Evolutionary conservation across 1,140 invertebrate genomes (phyloP), one percentile per base, ranked within the genome.

Genomic region (Ectropis grisescens): DNA sequence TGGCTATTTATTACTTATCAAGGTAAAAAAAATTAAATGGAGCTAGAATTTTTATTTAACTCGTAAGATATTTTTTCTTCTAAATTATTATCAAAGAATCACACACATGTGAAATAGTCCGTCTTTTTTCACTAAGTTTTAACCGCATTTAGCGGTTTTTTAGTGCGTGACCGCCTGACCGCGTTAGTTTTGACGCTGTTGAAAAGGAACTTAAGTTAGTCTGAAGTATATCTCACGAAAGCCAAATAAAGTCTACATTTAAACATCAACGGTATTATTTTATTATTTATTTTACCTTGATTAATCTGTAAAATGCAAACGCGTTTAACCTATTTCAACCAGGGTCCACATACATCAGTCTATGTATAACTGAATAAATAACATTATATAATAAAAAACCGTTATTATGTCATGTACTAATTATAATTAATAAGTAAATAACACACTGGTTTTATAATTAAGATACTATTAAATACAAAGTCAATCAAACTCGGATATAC

Each of bases 391-490:
- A 13, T 23, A 28, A 29, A 36, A 15, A 33, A 22, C 24, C 16
- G 27, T 41, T 34, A 40, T 40, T 39, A 46, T 51, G 35, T 50
- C 41, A 41, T 39, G 42, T 16, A 11, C 29, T 42, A 50, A 29
- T 40, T 27, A 45, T 44, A 41, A 39, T 28, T 35, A 39, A 43
- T 45, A 44, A 26, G 29, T 33, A 45, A 34, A 9, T 46, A 38
- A 31, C 16, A 26, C 28, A 24, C 34, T 47, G 47, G 48, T 43
- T 47, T 52, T 47, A 40, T 43, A 32, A 36, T 28, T 46, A 43
- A 25, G 30, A 34, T 47, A 46, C 37, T 22, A 34, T 37, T 36
- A 39, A 37, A 41, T 46, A 13, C 15, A 13, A 37, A 42, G 36
- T 26, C 35, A 25, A 22, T 26, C 28, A 51, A 51, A 40, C 24